These are phyloP conservation scores for Takifugu rubripes DNA, from an alignment of 2,797 vertebrate species.

Conservation along the genomic window DNA sequence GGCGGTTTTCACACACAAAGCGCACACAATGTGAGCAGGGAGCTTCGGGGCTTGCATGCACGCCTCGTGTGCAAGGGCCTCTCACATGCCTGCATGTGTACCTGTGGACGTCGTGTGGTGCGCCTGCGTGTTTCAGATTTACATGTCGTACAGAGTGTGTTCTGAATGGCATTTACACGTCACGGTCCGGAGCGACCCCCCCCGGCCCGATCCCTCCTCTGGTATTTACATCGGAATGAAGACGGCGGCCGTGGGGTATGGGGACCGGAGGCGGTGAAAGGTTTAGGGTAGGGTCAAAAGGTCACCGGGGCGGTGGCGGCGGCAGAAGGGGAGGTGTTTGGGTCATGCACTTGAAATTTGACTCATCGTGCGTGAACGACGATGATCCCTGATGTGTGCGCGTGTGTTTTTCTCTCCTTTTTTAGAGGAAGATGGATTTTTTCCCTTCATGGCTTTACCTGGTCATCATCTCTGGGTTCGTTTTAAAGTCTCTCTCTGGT, in stretches of 20 bases:
- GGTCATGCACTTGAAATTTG: conserved; percentile 73
- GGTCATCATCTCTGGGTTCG: conserved; percentile 41
- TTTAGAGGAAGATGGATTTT: conserved; percentile 46
- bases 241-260: conserved; percentile 45
- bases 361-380: conserved; percentile 57
- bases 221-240: conserved; percentile 70
- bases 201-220: conserved; percentile 24
- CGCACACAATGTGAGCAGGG: conserved; percentile 41
- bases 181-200: conserved; percentile 15
- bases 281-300: conserved; percentile 29
- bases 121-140: conserved; percentile 44
- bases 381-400: conserved; percentile 58
- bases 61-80: conserved; percentile 45
- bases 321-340: conserved; percentile 28
- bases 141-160: conserved; percentile 59
- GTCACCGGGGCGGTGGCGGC: conserved; percentile 18
- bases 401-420: not conserved
- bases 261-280: too few species aligned
- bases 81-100: conserved; percentile 40
- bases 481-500: conserved; percentile 37
- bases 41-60: conserved; percentile 47
- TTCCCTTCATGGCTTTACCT: conserved; percentile 38
- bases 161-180: conserved; percentile 54
- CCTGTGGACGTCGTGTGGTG: conserved; percentile 10
- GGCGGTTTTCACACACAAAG: conserved; percentile 63